Evolutionary conservation across 2,797 vertebrate species (phyloP), one percentile per base, ranked within the genome.

Genomic region (Amblyopsis hoosieri): DNA sequence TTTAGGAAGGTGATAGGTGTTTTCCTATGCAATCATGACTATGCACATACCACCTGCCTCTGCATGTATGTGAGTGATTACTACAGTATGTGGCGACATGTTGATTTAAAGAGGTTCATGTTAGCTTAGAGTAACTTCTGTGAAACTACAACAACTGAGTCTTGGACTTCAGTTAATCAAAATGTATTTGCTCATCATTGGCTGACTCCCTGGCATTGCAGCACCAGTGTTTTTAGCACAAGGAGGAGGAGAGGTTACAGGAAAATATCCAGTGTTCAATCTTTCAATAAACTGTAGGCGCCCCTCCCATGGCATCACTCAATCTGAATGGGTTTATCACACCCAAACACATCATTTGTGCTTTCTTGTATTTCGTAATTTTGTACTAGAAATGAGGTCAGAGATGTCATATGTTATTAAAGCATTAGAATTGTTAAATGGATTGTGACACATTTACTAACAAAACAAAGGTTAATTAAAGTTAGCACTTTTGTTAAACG

Each of bases 301-400:
- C 67, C 76, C 56, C 86, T 80, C 83, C 85, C 76, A 82, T 90
- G 72, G 87, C 83, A 78, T 88, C 75, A 90, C 75, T 66, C 52
- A 70, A 3, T 76, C 72, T 63, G 15, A 57, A 17, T 55, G 58
- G 56, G 47, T 57, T 72, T 53, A 62, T 80, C 69, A 75, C 79
- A 80, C 75, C 75, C 67, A 67, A 80, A 76, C 58, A 64, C 62
- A 84, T 14, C 48, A n/a, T 68, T 74, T 74, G 78, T 58, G 61
- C 15, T 29, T 29, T 29, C 23, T 29, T 29, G 23, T 29, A 29
- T 29, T 29, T 29, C 3, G 23, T 29, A 29, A 29, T 29, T 29
- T 29, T 29, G 23, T 4, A 3, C 3, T 29, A 29, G 23, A 29
- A 29, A 29, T 29, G 23, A 29, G 23, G 23, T 29, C 23, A 29